These are phyloP conservation scores for Macrochelys suwanniensis DNA, from an alignment of 2,797 vertebrate genomes.

Conservation along the genomic window DNA sequence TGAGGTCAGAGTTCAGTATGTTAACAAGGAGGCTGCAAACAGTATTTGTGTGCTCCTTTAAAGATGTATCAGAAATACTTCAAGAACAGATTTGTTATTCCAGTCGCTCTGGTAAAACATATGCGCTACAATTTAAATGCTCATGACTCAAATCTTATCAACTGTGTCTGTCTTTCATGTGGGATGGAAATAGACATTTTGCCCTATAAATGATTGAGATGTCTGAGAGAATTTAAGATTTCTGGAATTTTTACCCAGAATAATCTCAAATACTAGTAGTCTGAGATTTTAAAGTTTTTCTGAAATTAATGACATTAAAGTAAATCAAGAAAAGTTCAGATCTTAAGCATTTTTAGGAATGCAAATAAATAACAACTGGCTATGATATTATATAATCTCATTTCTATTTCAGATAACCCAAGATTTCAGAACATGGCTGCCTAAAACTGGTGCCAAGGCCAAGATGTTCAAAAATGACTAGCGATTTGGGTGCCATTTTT, in stretches of 20 bases:
- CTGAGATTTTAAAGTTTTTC: background rate
- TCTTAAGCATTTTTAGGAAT: conserved; percentile 14
- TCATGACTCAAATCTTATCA: background rate
- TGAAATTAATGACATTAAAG: background rate
- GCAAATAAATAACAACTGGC: background rate
- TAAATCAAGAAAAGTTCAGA: background rate
- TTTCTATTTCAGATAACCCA: background rate
- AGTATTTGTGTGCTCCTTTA: background rate
- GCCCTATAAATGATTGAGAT: background rate
- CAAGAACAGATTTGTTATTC: conserved; percentile 26
- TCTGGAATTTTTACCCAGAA: background rate
- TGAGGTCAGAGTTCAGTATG: background rate
- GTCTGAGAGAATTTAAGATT: background rate
- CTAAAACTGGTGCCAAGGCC: conserved; percentile 8
- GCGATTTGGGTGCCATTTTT: background rate
- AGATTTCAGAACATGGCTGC: background rate
- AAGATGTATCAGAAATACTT: conserved; percentile 32
- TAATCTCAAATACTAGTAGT: background rate
- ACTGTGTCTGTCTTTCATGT: background rate
- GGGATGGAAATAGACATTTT: conserved; percentile 15
- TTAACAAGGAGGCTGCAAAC: conserved; percentile 1
- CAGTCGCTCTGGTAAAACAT: background rate
- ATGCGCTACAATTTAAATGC: background rate
- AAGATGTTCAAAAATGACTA: background rate
- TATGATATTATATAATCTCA: background rate